phyloP scores from a whole-genome alignment of 1,140 invertebrate species.

The Pectinophora gossypiella region DNA sequence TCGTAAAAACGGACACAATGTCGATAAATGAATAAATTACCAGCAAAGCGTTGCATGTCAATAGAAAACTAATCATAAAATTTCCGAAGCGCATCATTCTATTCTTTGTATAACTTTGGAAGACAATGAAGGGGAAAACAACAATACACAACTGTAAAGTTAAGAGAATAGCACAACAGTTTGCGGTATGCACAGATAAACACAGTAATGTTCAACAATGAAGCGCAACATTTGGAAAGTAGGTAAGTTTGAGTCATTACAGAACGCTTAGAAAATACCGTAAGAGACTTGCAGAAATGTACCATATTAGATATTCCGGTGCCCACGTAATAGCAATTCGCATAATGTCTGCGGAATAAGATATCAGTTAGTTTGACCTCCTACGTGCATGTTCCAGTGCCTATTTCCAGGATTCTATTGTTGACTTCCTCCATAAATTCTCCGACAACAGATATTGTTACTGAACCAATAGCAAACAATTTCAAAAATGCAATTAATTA shows the following conservation, averaged over 20 bases:
- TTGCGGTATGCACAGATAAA: background rate
- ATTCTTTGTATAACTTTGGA: background rate
- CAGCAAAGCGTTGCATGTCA: no score
- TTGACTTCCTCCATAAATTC: slow-evolving; percentile 17
- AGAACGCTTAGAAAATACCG: background rate
- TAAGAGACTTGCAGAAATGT: slow-evolving; percentile 8
- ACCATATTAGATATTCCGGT: slow-evolving; percentile 17
- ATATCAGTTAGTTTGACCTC: slow-evolving; percentile 18
- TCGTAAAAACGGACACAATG: slow-evolving; percentile 1
- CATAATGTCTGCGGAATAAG: slow-evolving; percentile 13
- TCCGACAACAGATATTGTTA: slow-evolving; percentile 9
- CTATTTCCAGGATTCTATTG: slow-evolving; percentile 23
- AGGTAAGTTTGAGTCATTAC: background rate
- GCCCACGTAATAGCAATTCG: slow-evolving; percentile 20
- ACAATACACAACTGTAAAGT: slow-evolving; percentile 1
- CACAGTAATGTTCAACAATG: slow-evolving; percentile 1
- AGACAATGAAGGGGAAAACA: background rate
- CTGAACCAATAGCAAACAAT: no score
- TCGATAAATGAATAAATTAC: no score
- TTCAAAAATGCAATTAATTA: no score
- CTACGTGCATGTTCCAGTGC: slow-evolving; percentile 26
- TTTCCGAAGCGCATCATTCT: background rate
- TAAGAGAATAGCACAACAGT: background rate
- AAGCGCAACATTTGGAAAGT: background rate
- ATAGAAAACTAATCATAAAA: no score